These are phyloP conservation scores for Bubo bubo DNA, from an alignment of 2,113 vertebrate species.

Conservation along the genomic window DNA sequence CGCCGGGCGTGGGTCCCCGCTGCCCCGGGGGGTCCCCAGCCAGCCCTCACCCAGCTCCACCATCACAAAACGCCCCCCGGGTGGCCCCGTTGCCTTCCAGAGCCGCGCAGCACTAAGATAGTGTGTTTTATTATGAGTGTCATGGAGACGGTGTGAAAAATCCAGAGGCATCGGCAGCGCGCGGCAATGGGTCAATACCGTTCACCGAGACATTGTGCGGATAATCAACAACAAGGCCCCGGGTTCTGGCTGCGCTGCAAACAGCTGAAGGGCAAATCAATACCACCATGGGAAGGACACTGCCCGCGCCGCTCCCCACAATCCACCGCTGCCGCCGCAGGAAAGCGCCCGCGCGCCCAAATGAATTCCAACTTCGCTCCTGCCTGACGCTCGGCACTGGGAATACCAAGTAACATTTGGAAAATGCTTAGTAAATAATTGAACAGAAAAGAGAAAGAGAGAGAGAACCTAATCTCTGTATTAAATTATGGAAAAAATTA, in stretches of 20 bases:
- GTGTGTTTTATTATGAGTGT: conserved; percentile 77
- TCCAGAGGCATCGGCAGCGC: conserved; percentile 76
- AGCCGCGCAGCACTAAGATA: conserved; percentile 45
- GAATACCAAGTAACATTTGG: fast-evolving
- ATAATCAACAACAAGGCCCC: conserved; percentile 78
- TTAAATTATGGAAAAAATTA: not conserved
- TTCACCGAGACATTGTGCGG: conserved; percentile 79
- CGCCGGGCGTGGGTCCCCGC: too few species aligned
- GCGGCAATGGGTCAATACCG: conserved; percentile 80
- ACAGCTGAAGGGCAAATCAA: conserved; percentile 82
- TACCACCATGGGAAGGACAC: conserved; percentile 76
- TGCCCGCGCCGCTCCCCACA: conserved; percentile 72
- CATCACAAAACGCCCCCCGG: too few species aligned
- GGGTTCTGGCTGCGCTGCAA: conserved; percentile 71
- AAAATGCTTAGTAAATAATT: not conserved
- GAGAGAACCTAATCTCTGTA: too few species aligned
- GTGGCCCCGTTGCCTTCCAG: not conserved
- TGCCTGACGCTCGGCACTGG: not conserved
- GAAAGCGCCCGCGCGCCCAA: conserved; percentile 33
- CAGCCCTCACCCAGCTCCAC: too few species aligned
- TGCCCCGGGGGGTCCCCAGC: too few species aligned
- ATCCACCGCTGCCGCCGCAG: conserved; percentile 29
- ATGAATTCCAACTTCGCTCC: not conserved
- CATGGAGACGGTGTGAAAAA: conserved; percentile 83
- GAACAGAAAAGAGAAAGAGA: not conserved